These are phyloP conservation scores for Chrysochloris asiatica DNA, from an alignment of 2,113 vertebrate genomes.

Conservation along the genomic window DNA sequence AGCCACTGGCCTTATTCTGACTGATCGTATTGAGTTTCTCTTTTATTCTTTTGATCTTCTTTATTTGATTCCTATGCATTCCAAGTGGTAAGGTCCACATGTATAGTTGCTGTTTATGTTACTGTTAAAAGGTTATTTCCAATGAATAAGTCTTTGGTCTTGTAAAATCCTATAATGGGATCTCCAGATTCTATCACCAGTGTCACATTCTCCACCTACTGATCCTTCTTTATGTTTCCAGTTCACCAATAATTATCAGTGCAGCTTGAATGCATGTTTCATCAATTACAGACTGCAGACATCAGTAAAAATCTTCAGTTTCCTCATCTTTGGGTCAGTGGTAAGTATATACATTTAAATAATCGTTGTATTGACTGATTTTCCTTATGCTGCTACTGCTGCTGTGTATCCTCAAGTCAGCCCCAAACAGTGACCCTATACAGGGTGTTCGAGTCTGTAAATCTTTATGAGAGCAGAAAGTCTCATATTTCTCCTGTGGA, in stretches of 20 bases:
- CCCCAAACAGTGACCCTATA: no score
- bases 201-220: not conserved
- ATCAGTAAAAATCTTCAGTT: not conserved
- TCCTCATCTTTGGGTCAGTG: not conserved
- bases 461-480: no score
- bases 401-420: no score
- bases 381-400: no score
- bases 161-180: not conserved
- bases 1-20: not conserved
- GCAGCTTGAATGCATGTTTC: not conserved
- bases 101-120: not conserved
- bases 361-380: not conserved
- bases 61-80: not conserved
- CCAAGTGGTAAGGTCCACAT: not conserved
- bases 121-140: not conserved
- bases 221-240: not conserved
- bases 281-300: not conserved
- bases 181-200: not conserved
- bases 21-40: not conserved
- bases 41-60: not conserved
- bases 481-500: no score
- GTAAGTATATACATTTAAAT: not conserved
- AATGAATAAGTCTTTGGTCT: not conserved
- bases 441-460: no score
- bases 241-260: not conserved